phyloP scores from a whole-genome alignment of 1,140 invertebrate genomes.

The Hyles vespertilio region DNA sequence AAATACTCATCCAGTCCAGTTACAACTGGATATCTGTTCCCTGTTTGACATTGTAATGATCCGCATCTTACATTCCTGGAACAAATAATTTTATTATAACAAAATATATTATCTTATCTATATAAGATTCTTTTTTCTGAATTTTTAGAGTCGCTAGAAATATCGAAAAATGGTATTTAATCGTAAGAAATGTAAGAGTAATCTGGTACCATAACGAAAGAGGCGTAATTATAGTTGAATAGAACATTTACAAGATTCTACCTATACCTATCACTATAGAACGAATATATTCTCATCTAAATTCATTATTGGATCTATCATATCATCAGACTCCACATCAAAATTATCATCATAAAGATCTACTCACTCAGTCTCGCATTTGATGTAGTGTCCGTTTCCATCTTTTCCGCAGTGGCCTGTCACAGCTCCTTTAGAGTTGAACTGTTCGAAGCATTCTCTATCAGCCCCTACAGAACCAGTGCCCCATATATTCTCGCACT shows the following conservation, averaged over 20 bases:
- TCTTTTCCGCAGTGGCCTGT: constrained; percentile 95
- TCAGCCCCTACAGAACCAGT: constrained; percentile 86
- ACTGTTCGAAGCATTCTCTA: constrained; percentile 92
- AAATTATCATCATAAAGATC: not conserved
- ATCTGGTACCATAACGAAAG: too few species aligned
- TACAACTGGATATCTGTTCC: constrained; percentile 85
- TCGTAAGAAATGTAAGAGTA: too few species aligned
- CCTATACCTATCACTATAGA: too few species aligned
- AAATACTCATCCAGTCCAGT: constrained; percentile 87
- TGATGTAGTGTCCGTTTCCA: constrained; percentile 84
- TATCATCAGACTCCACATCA: too few species aligned
- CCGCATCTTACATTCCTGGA: constrained; percentile 91
- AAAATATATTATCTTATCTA: too few species aligned
- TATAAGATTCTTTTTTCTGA: too few species aligned
- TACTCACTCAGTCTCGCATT: constrained; percentile 91
- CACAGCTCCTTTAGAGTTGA: constrained; percentile 94
- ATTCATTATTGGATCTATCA: too few species aligned
- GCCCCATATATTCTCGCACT: constrained; percentile 96
- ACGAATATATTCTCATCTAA: too few species aligned
- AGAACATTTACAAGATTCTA: too few species aligned
- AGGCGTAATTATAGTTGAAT: too few species aligned
- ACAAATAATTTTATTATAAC: not conserved
- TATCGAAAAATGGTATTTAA: too few species aligned
- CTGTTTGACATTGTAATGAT: constrained; percentile 92
- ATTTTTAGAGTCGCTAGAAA: too few species aligned